Evolutionary conservation across 2,888 invertebrate genomes (phyloP), one percentile per base, ranked within the genome.

Genomic region (Aphodius sticticus): DNA sequence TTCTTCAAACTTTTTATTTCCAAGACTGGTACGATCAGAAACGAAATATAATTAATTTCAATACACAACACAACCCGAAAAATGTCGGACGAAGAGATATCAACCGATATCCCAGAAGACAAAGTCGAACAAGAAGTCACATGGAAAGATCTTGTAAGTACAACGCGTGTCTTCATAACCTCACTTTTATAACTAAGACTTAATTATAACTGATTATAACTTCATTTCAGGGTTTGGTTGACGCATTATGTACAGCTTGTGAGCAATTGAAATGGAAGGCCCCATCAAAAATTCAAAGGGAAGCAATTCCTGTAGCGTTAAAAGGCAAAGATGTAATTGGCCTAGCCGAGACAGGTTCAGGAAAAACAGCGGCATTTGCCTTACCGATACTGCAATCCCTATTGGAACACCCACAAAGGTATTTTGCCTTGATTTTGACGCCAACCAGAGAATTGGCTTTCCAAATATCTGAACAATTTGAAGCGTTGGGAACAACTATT

Each of bases 401-500:
- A 15, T 89, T 99, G 70, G 95, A 97, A 84, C 95, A 94, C 86
- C 99, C 99, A 0, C 99, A 99, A 87, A 92, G 98, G 87, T 95
- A 98, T 86, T 99, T 97, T 90, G 97, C 97, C 0, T 90, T 99
- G 0, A 91, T 99, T 83, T 89, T 99, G 77, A 99, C 99, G 15
- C 99, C 99, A 0, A 99, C 99, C 0, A 93, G 99, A 89, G 99
- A 99, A 90, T 91, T 99, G 85, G 99, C 99, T 3, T 98, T 98
- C 88, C 99, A 99, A 90, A 99, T 99, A 86, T 96, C 97, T 0
- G 99, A 99, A 90, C 99, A 99, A 87, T 97, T 99, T 91, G 97
- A 98, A 89, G 99, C 99, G 3, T 91, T 99, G 81, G 99, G 96
- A 95, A 90, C 90, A 89, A 84, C 36, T 76, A 97, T 99, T 87